Evolutionary conservation across 2,888 invertebrate genomes (phyloP).

Genomic region (Teleogryllus oceanicus): DNA sequence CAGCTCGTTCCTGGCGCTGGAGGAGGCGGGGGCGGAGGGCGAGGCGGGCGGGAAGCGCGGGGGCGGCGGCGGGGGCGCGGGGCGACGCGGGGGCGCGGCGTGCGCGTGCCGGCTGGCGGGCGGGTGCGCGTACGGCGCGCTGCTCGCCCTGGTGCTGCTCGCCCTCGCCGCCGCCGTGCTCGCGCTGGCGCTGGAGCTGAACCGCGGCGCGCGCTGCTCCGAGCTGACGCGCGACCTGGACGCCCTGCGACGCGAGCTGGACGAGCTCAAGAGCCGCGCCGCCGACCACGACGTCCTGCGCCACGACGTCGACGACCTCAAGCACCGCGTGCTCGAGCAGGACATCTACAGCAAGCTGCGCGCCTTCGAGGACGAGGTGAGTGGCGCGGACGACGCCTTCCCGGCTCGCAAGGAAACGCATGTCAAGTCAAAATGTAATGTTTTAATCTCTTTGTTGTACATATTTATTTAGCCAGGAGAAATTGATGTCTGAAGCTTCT

Average conservation of each 20-base stretch:
- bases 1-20: not conserved
- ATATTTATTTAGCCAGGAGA: no score
- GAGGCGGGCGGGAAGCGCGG: not conserved
- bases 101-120: constrained; percentile 7
- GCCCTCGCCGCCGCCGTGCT: not conserved
- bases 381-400: not conserved
- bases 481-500: no score
- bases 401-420: no score
- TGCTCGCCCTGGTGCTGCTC: constrained; percentile 22
- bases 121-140: not conserved
- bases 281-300: not conserved
- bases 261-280: not conserved
- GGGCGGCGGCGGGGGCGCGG: not conserved
- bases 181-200: constrained; percentile 26
- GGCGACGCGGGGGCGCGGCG: not conserved
- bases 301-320: constrained; percentile 43
- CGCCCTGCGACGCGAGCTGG: not conserved
- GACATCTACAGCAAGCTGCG: constrained; percentile 45
- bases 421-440: no score
- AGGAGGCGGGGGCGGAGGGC: constrained; percentile 3
- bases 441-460: no score
- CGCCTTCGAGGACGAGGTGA: constrained; percentile 46
- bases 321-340: constrained; percentile 44
- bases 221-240: constrained; percentile 25
- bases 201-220: constrained; percentile 2